phyloP scores from a whole-genome alignment of 2,888 invertebrate species.

The Thymelicus acteon region DNA sequence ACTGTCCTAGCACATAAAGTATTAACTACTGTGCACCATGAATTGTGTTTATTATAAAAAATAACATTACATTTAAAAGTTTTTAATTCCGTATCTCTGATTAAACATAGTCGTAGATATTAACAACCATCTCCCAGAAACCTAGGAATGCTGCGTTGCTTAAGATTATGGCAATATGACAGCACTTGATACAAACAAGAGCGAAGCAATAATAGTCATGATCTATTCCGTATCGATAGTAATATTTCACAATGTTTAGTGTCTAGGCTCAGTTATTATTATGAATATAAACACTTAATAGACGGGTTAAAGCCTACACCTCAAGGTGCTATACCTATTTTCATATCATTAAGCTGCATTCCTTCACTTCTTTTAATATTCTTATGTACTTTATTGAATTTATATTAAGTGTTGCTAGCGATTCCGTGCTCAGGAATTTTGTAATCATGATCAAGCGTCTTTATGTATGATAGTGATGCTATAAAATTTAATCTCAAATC shows the following conservation, averaged over 20 bases:
- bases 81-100: no score
- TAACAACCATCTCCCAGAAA: neutral
- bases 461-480: neutral
- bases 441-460: neutral
- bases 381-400: constrained; percentile 2
- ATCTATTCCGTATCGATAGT: neutral
- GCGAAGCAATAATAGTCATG: neutral
- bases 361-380: constrained; percentile 11
- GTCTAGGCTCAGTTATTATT: neutral
- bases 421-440: constrained; percentile 1
- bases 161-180: neutral
- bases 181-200: neutral
- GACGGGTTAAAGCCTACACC: neutral
- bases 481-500: no score
- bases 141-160: neutral
- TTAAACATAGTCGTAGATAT: neutral
- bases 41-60: no score
- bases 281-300: neutral
- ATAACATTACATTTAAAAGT: no score
- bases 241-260: constrained; percentile 1
- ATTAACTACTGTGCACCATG: no score
- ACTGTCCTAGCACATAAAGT: no score
- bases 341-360: constrained; percentile 11
- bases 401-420: neutral
- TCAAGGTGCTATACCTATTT: constrained; percentile 1